Evolutionary conservation across 2,113 vertebrate genomes (phyloP), one percentile per base, ranked within the genome.

Genomic region (Sinocyclocheilus rhinocerous): DNA sequence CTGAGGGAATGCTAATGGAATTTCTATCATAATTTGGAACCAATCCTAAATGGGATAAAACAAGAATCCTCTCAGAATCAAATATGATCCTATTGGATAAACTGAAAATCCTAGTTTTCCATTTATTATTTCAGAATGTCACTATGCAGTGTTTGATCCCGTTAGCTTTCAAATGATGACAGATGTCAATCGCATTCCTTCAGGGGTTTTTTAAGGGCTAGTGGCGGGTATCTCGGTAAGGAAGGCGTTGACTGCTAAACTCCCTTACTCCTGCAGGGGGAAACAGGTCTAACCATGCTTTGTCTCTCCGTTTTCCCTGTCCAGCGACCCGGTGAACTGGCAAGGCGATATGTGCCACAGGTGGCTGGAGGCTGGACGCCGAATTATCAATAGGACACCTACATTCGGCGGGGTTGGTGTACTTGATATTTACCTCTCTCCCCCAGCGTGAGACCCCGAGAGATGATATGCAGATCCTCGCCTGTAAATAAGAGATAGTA

Each of bases 401-500:
- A 87, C 73, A 80, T 90, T 76, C 87, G 88, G 90, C 84, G 90
- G 61, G 90, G 85, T 89, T 90, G 79, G 90, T 90, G 90, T 83
- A 89, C 89, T 88, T 80, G 85, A 91, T 93, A 91, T 92, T 93
- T 90, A 93, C 90, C 89, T 92, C 87, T 90, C 91, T 93, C 90
- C 92, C 91, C 89, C 91, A 89, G 90, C 90, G 42, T 89, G 93
- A 87, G 88, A 89, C 92, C 87, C 91, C 88, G 84, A 67, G 84
- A 90, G 96, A 97, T 96, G 95, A 96, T 97, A 97, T 96, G 95
- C 96, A 96, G 96, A 97, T 97, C 96, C 95, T 95, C 96, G 96
- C 96, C 96, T 96, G 97, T 96, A 96, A 97, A 96, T 96, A 96
- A 95, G 95, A 97, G 96, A 97, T 96, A 93, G 92, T 85, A 87